Evolutionary conservation across 2,113 vertebrate genomes (phyloP).

Genomic region (Panthera uncia): DNA sequence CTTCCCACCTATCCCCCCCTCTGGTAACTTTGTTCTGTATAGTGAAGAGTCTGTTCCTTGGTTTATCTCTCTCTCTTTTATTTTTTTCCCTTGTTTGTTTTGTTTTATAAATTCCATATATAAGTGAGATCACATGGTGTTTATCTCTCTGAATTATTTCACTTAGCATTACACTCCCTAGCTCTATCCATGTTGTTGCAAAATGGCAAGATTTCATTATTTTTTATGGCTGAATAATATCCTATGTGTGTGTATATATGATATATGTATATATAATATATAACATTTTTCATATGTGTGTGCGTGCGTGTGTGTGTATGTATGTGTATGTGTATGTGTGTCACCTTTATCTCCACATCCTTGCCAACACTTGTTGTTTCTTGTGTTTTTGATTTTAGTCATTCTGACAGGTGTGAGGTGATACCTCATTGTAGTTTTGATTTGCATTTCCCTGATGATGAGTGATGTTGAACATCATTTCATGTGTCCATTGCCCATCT

Average conservation of each 20-base stretch:
- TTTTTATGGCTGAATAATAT: neutral
- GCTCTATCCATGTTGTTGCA: neutral
- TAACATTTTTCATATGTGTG: too few relatives aligned
- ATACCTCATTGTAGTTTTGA: neutral
- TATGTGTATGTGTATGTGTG: neutral
- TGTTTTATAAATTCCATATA: neutral
- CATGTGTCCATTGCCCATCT: neutral
- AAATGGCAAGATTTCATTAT: neutral
- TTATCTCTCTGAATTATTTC: neutral
- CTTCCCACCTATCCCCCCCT: neutral
- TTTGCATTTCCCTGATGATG: neutral
- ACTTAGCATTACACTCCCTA: neutral
- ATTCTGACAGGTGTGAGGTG: neutral
- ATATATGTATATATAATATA: too few relatives aligned
- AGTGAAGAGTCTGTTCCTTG: neutral
- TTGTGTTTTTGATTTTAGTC: neutral
- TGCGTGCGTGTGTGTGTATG: neutral
- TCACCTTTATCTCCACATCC: neutral
- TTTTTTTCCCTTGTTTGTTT: neutral
- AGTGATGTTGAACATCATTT: neutral
- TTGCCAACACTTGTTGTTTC: neutral
- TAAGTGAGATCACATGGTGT: neutral
- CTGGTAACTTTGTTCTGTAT: neutral
- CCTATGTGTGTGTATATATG: neutral
- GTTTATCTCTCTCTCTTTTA: neutral